Evolutionary conservation across 2,888 invertebrate species (phyloP).

Genomic region (Deilephila elpenor): DNA sequence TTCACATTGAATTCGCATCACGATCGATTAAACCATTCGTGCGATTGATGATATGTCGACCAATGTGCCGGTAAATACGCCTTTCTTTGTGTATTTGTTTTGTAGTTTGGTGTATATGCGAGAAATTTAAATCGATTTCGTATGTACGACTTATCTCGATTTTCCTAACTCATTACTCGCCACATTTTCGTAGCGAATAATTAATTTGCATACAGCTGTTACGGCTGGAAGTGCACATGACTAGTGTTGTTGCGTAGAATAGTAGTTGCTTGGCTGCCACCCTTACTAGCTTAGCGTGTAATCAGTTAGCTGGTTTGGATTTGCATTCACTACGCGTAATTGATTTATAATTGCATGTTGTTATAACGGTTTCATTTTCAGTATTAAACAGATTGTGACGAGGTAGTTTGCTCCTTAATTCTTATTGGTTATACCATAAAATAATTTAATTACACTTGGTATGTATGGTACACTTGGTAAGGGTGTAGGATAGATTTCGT

Average conservation of each 20-base stretch:
- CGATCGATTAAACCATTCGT: background rate
- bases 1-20: constrained; percentile 9
- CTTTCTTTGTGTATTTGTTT: constrained; percentile 26
- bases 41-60: background rate
- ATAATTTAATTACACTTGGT: too few relatives aligned
- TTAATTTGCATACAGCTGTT: background rate
- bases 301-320: background rate
- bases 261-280: background rate
- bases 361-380: background rate
- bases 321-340: too few relatives aligned
- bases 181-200: background rate
- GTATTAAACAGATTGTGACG: too few relatives aligned
- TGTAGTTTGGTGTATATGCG: constrained; percentile 22
- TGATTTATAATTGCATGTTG: background rate
- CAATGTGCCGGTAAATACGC: constrained; percentile 17
- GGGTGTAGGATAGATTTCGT: too few relatives aligned
- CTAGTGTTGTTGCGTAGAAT: background rate
- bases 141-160: background rate
- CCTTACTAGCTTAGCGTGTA: background rate
- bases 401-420: too few relatives aligned
- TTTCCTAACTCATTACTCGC: background rate
- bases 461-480: too few relatives aligned
- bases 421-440: too few relatives aligned
- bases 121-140: constrained; percentile 1
- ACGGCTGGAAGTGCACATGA: background rate